Evolutionary conservation across 2,113 vertebrate genomes (phyloP), one percentile per base, ranked within the genome.

Genomic region (Myiozetetes cayanensis): DNA sequence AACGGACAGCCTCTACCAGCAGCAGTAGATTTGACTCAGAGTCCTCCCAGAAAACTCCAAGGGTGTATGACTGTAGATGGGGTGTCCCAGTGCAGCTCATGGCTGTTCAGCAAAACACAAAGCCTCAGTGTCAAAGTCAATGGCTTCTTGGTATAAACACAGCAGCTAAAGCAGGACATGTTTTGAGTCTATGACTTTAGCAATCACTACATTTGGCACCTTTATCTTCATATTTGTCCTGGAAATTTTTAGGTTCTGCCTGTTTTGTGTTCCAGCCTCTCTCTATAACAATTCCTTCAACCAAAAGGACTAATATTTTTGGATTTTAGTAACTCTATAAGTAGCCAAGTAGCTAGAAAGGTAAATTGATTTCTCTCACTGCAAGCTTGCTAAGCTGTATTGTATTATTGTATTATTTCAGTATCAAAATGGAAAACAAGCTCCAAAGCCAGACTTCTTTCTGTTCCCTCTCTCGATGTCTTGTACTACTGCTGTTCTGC

Each of bases 1-100:
- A 52, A 44, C 53, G 49, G 47, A 56, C 75, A 91, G 37, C 9
- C 41, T 91, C 66, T 85, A 68, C 25, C 17, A 76, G 22, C 52
- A 89, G 41, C 47, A 78, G 44, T 4, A 61, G 73, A 35, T 55
- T 62, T 0, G 0, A 37, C 15, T 56, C 9, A 1, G 31, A 50
- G 25, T 0, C 1, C 37, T 94, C 53, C 44, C 31, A 44, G 44
- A 70, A 65, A 31, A 68, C n/a, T 92, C 63, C 23, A 72, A 65
- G 25, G 24, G 52, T 52, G 4, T n/a, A 4, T 21, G 12, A 47
- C 7, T 28, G 20, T 23, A 39, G 43, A 16, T 0, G 2, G 11
- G 27, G 18, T 41, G 15, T 47, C 39, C 39, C 8, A 28, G 9
- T 47, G 47, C 8, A 7, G 52, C 14, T 92, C 52, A 58, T 15